A percentile compares a stretch with the other conserved stretches of the same genome.
phyloP scores from a whole-genome alignment of 1,140 invertebrate species.

The Scaptomyza hsui region DNA sequence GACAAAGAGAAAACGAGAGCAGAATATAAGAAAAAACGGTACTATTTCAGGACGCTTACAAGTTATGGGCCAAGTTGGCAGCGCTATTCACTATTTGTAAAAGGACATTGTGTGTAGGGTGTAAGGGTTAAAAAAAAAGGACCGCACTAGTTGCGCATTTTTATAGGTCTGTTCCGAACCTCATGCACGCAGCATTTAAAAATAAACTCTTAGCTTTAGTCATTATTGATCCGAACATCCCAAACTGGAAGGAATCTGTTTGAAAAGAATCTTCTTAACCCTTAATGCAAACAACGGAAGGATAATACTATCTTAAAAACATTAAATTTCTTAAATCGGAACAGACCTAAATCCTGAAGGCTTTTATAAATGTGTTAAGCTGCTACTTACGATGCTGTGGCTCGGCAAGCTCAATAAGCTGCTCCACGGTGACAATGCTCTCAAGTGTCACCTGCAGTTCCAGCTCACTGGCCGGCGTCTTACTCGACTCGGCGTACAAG shows the following conservation, averaged over 20 bases:
- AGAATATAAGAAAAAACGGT: constrained; percentile 47
- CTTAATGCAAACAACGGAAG: too few species aligned
- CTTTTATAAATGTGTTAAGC: not conserved
- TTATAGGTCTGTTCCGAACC: constrained; percentile 19
- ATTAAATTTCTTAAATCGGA: constrained; percentile 7
- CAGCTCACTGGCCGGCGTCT: constrained; percentile 86
- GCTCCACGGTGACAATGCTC: constrained; percentile 89
- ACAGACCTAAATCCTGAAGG: constrained; percentile 5
- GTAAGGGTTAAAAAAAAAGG: constrained; percentile 5
- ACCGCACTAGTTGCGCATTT: constrained; percentile 24
- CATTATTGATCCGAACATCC: too few species aligned
- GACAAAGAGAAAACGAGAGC: constrained; percentile 66
- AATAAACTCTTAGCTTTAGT: too few species aligned
- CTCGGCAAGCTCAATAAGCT: constrained; percentile 89
- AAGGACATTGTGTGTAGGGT: constrained; percentile 18
- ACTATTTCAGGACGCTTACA: constrained; percentile 34
- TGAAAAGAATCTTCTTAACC: too few species aligned
- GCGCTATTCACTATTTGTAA: constrained; percentile 24
- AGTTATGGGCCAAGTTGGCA: constrained; percentile 24
- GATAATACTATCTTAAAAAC: too few species aligned
- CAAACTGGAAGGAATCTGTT: too few species aligned
- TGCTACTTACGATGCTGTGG: constrained; percentile 90
- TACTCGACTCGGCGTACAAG: constrained; percentile 87
- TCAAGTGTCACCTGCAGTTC: constrained; percentile 89
- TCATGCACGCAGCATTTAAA: too few species aligned